Evolutionary conservation across 2,113 vertebrate genomes (phyloP).

Genomic region (Chaetorhynchus papuensis): DNA sequence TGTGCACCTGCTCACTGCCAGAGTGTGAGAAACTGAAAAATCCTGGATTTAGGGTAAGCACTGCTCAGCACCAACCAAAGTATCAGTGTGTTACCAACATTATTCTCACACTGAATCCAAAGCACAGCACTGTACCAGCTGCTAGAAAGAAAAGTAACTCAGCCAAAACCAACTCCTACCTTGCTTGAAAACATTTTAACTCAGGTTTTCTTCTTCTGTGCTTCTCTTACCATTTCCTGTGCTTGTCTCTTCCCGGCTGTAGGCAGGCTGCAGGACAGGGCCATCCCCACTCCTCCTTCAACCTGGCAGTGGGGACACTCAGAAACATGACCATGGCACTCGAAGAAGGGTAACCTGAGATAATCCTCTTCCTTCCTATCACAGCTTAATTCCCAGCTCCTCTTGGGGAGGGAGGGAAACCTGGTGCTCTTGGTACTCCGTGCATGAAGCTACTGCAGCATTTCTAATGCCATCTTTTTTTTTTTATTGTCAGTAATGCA

Average conservation of each 20-base stretch:
- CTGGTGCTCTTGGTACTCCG: neutral
- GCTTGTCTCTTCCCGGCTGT: neutral
- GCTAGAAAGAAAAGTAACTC: neutral
- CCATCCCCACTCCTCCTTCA: constrained; percentile 56
- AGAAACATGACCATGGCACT: neutral
- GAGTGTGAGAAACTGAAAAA: neutral
- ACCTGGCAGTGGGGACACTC: constrained; percentile 28
- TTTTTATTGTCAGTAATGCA: neutral
- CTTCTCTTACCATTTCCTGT: neutral
- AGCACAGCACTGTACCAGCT: neutral
- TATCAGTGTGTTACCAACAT: neutral
- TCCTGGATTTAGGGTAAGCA: neutral
- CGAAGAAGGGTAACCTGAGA: constrained; percentile 22
- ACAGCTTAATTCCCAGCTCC: neutral
- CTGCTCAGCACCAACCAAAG: neutral
- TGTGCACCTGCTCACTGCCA: neutral
- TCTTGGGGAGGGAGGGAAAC: neutral
- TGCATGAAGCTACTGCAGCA: neutral
- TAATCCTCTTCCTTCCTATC: neutral
- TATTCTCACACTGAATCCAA: neutral
- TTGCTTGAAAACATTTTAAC: neutral
- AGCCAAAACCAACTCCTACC: neutral
- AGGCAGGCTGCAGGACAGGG: constrained; percentile 46
- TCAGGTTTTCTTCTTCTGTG: neutral
- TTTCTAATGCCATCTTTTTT: neutral